Conservation (phyloP, 2,888 invertebrate species). For the Elysia crispata region DNA sequence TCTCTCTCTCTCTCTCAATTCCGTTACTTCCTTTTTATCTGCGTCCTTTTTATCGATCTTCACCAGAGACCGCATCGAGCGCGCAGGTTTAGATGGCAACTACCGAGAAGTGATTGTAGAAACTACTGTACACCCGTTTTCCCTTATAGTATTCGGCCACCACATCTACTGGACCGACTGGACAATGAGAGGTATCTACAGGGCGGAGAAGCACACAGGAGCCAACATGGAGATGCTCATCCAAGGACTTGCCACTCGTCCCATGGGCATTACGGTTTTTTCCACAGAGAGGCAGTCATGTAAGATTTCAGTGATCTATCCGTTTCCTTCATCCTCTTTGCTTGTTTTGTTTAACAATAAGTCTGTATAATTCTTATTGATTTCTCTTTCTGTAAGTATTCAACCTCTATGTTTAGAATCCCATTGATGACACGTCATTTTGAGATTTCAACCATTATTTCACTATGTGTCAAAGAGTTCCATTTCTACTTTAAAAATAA, state of each 20-base stretch:
- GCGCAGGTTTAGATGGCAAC: constrained; percentile 91
- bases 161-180: constrained; percentile 98
- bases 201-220: constrained; percentile 98
- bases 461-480: too few relatives aligned
- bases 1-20: background rate
- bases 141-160: constrained; percentile 91
- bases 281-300: constrained; percentile 89
- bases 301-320: constrained; percentile 66
- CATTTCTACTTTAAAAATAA: too few relatives aligned
- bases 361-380: too few relatives aligned
- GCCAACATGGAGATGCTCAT: constrained; percentile 96
- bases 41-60: background rate
- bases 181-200: constrained; percentile 88
- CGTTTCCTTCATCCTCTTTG: too few relatives aligned
- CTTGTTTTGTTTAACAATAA: too few relatives aligned
- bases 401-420: too few relatives aligned
- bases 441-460: too few relatives aligned
- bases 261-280: constrained; percentile 93
- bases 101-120: constrained; percentile 87
- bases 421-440: too few relatives aligned
- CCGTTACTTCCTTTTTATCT: background rate
- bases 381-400: too few relatives aligned
- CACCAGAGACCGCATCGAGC: constrained; percentile 90
- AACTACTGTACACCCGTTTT: constrained; percentile 93
- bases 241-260: constrained; percentile 93